Evolutionary conservation across 2,113 vertebrate genomes (phyloP).

Genomic region (Mus musculus): DNA sequence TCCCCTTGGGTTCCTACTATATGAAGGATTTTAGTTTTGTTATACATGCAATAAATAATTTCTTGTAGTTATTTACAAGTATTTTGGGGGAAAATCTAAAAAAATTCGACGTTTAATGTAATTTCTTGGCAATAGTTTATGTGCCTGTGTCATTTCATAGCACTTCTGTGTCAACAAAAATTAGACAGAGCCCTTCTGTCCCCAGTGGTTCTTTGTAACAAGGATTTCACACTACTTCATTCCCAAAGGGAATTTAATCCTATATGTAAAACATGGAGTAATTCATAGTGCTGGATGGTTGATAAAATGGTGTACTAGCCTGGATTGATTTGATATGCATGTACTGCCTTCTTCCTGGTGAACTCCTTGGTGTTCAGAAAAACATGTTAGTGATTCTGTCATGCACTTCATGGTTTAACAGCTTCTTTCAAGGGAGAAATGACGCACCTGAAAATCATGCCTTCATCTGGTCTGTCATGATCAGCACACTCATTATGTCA

Average conservation of each 20-base stretch:
- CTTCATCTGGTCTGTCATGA: conserved; percentile 68
- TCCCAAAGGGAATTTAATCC: conserved; percentile 31
- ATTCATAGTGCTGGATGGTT: conserved; percentile 81
- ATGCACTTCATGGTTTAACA: conserved; percentile 81
- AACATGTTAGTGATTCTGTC: conserved; percentile 76
- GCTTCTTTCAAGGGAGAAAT: conserved; percentile 79
- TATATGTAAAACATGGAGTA: conserved; percentile 68
- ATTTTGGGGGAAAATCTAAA: conserved; percentile 25
- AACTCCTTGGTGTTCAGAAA: conserved; percentile 79
- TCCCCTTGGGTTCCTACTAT: not conserved
- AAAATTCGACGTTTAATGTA: not conserved
- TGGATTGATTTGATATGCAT: conserved; percentile 67
- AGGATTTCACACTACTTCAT: conserved; percentile 44
- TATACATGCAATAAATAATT: not conserved
- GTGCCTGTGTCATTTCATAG: conserved; percentile 15
- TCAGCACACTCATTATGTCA: conserved; percentile 33
- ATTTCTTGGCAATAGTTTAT: conserved; percentile 26
- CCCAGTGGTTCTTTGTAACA: not conserved
- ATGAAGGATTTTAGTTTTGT: conserved; percentile 47
- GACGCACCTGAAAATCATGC: conserved; percentile 68
- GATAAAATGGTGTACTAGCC: conserved; percentile 78
- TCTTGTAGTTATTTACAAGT: conserved; percentile 10
- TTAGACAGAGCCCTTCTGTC: conserved; percentile 8
- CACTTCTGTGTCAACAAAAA: conserved; percentile 60
- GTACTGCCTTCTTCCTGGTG: conserved; percentile 44